Evolutionary conservation across 2,797 vertebrate species (phyloP), one percentile per base, ranked within the genome.

Genomic region (Paedocypris micromegethes): DNA sequence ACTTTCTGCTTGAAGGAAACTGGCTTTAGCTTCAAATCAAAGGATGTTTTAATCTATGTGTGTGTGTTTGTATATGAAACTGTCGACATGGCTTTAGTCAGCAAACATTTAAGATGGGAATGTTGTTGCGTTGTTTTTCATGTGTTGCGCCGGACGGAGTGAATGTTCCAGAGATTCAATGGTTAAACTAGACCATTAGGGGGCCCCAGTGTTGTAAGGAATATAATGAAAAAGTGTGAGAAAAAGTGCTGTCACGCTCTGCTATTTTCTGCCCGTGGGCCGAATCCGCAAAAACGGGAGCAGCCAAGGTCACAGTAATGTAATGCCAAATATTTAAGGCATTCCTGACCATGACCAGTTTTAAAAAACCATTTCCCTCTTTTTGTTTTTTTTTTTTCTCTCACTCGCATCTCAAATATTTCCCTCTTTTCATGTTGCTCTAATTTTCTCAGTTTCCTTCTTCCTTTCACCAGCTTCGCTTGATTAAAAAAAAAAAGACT

Each of bases 191-290:
- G 45, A 44, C 60, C 68, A 3, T 70, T 64, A 64, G 68, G 53
- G 60, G 68, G 40, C 54, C 39, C 54, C 38, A 57, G 53, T 66
- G 54, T 79, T 83, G 70, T 58, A 73, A 5, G 68, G 23, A 66
- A 67, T n/a, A 64, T 58, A 66, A 59, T 77, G 76, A 66, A 75
- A 75, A 83, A 65, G 56, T 74, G 74, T 74, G 56, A 62, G 54
- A 58, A 38, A 51, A 69, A 50, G 51, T 67, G 75, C 49, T 64
- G 66, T 78, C 71, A 66, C 42, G 47, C 70, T 63, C 48, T 8
- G 6, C 3, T 79, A 73, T 61, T 65, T 63, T 51, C 71, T 23
- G 48, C 49, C 66, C 48, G n/a, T 43, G 65, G 42, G 40, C 52
- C 42, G 62, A 66, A 46, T 38, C 64, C 42, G 49, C 58, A 70